These are phyloP conservation scores for Cairina moschata DNA, from an alignment of 2,113 vertebrate species.

Conservation along the genomic window DNA sequence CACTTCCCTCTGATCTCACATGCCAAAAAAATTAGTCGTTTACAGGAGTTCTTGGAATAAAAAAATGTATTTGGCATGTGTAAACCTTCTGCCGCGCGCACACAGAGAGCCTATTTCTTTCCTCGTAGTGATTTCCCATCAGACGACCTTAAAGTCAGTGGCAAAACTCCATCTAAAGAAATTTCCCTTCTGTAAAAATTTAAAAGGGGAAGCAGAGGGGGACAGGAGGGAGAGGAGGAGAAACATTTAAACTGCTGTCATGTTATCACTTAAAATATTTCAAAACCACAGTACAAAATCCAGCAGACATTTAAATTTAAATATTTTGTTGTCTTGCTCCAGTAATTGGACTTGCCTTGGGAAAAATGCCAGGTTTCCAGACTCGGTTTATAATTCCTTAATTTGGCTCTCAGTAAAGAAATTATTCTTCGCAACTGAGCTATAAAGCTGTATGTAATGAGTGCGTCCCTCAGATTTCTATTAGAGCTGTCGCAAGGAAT, in stretches of 20 bases:
- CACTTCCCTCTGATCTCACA: background rate
- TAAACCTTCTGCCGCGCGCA: background rate
- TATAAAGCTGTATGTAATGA: conserved; percentile 1
- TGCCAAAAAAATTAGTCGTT: background rate
- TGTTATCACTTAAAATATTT: conserved; percentile 51
- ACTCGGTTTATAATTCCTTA: conserved; percentile 52
- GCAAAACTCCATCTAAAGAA: conserved; percentile 21
- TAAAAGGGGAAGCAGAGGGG: conserved; percentile 15
- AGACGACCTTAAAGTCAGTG: background rate
- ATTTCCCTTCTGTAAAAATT: conserved; percentile 15
- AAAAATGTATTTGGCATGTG: conserved; percentile 7
- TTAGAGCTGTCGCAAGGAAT: background rate
- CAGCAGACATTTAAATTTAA: conserved; percentile 45
- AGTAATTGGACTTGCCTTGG: conserved; percentile 59
- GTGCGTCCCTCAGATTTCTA: background rate
- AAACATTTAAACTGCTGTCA: conserved; percentile 46
- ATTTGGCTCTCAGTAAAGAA: conserved; percentile 49
- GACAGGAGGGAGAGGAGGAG: background rate
- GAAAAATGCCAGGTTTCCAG: conserved; percentile 59
- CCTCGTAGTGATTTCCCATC: background rate
- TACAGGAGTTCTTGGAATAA: background rate
- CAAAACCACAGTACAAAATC: conserved; percentile 42
- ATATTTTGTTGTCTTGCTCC: conserved; percentile 49
- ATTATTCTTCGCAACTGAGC: background rate
- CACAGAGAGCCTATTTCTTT: background rate